Conservation (phyloP, 2,113 vertebrate genomes). For the Myanophis thanlyinensis region DNA sequence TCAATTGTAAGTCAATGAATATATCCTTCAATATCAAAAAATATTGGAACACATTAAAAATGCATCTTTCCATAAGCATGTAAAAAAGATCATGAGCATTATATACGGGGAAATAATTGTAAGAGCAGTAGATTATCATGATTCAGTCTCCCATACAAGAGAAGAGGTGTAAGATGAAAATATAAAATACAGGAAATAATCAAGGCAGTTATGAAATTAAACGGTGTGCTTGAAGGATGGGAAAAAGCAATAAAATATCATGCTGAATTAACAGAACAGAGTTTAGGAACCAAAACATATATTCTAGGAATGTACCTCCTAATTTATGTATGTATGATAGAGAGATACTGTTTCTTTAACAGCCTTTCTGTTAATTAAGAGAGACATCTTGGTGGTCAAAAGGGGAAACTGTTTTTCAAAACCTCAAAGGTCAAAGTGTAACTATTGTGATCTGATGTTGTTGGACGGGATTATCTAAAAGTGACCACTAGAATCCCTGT, state of each 20-base stretch:
- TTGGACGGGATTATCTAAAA: constrained; percentile 24
- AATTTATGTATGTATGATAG: neutral
- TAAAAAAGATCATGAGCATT: constrained; percentile 27
- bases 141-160: fast-evolving
- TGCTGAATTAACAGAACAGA: constrained; percentile 34
- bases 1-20: neutral
- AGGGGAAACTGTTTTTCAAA: neutral
- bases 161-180: too few relatives aligned
- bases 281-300: neutral
- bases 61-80: constrained; percentile 1
- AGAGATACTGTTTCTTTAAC: neutral
- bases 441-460: neutral
- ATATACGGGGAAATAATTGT: neutral
- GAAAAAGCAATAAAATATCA: neutral
- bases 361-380: neutral
- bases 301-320: neutral
- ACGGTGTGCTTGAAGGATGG: neutral
- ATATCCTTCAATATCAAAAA: neutral
- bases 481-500: neutral
- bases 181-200: neutral
- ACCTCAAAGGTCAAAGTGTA: neutral
- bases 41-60: neutral
- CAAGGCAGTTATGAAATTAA: neutral
- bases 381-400: neutral
- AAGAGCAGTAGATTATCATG: neutral